Evolutionary conservation across 2,113 vertebrate species (phyloP).

Genomic region (Callorhinus ursinus): DNA sequence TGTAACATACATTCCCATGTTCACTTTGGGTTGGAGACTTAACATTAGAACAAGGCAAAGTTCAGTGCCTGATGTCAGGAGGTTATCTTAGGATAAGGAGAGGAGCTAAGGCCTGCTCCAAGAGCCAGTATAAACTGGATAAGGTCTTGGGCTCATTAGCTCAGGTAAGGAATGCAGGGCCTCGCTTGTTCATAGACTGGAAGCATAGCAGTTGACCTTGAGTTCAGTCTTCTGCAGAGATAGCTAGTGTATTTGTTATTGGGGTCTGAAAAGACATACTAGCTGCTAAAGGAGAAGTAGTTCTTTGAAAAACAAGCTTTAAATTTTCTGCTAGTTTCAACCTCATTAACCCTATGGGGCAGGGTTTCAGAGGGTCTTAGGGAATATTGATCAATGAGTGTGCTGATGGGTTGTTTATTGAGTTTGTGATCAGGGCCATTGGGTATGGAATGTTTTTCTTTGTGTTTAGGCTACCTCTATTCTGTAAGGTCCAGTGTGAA

Average conservation of each 20-base stretch:
- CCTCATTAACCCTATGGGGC: background rate
- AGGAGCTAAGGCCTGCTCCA: background rate
- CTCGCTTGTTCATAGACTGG: background rate
- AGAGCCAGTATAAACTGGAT: background rate
- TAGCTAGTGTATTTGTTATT: background rate
- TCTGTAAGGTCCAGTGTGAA: background rate
- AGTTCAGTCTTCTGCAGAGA: background rate
- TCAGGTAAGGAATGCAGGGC: background rate
- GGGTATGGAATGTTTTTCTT: background rate
- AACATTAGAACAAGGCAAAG: background rate
- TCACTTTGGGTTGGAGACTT: background rate
- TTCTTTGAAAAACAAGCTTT: background rate
- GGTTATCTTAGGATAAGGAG: background rate
- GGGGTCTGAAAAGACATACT: background rate
- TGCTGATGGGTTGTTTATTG: background rate
- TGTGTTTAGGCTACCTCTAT: background rate
- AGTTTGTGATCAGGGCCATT: background rate
- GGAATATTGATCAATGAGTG: background rate
- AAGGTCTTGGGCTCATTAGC: background rate
- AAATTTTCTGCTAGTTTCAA: background rate
- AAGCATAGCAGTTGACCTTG: background rate
- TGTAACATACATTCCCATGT: background rate
- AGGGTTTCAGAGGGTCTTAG: background rate
- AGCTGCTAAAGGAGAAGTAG: background rate
- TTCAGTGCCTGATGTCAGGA: background rate